Evolutionary conservation across 2,888 invertebrate species (phyloP), one percentile per base, ranked within the genome.

Genomic region (Latheticus oryzae): DNA sequence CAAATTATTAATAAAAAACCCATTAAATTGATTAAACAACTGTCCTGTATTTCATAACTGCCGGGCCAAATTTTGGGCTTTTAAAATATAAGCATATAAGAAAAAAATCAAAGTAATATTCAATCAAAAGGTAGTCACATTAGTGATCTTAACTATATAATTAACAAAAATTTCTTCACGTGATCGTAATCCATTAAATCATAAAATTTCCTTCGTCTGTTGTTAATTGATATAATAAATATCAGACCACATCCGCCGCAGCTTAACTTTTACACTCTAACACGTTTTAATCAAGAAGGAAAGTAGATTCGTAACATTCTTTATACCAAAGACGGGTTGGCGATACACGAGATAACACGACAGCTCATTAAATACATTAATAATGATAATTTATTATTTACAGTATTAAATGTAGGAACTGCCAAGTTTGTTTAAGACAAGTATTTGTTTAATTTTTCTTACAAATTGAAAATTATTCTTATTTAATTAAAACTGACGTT

Each of bases 171-270:
- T 35, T 35, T 17, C 13, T n/a, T 8, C 24, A 23, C 21, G 42
- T 42, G n/a, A 24, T 11, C 11, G 24, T 24, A 24, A 42, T 42
- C 24, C 42, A 24, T 43, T 28, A 43, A 43, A 7, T 5, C 8
- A 43, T 32, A 48, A 33, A 48, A 33, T 48, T 16, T 33, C 23
- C n/a, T 40, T 13, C 40, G 13, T 11, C 26, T 40, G 24, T 15
- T 9, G 15, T 35, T 48, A 42, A 42, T 43, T 53, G 26, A 15
- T 33, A 23, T 53, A 33, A 53, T 53, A 33, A 45, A 53, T 53
- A 35, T 9, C 9, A 15, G 9, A 12, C 12, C 21, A 26, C 48
- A 48, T 48, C 48, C 48, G 48, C 23, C 33, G 32, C 30, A 11
- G 47, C 26, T 13, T n/a, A 15, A 21, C 19, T 12, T 28, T 43